Evolutionary conservation across 92 coral and sea anemone genomes (phyloP).

Genomic region (Diadumene lineata): DNA sequence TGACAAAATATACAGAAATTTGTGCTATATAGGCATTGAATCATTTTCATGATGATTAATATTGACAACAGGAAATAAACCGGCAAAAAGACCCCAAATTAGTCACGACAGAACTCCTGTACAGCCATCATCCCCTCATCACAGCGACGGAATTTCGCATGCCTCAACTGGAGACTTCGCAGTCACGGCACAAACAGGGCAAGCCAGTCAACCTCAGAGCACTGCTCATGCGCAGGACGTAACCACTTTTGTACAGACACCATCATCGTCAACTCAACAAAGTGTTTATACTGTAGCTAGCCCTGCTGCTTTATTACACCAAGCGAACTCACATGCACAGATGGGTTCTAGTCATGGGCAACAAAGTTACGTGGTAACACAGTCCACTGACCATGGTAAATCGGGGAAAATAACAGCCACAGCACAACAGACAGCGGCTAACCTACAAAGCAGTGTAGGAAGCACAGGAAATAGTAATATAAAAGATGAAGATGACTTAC

Average conservation of each 20-base stretch:
- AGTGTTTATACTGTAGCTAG: conserved; percentile 27
- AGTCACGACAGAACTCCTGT: not conserved
- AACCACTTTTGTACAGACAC: conserved; percentile 27
- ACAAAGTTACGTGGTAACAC: conserved; percentile 35
- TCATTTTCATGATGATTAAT: too few species aligned
- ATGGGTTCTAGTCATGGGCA: conserved; percentile 10
- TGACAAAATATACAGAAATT: too few species aligned
- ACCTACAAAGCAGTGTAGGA: not conserved
- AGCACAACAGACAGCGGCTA: conserved; percentile 2
- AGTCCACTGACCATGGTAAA: conserved; percentile 1
- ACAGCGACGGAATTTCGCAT: conserved; percentile 22
- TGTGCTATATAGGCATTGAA: too few species aligned
- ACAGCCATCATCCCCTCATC: not conserved
- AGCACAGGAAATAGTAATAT: not conserved
- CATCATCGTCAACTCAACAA: conserved; percentile 23
- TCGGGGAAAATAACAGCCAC: too few species aligned
- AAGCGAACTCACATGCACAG: conserved; percentile 37
- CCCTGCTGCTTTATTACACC: conserved; percentile 23
- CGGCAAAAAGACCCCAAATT: not conserved
- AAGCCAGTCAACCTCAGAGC: conserved; percentile 19
- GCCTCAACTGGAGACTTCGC: conserved; percentile 24
- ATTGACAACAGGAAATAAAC: not conserved
- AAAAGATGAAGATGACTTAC: not conserved
- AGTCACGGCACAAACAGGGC: conserved; percentile 18
- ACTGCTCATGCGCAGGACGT: conserved; percentile 32